Base-by-base conservation (phyloP, 2,888 invertebrate species). In the Linnaemya vulpina region DNA sequence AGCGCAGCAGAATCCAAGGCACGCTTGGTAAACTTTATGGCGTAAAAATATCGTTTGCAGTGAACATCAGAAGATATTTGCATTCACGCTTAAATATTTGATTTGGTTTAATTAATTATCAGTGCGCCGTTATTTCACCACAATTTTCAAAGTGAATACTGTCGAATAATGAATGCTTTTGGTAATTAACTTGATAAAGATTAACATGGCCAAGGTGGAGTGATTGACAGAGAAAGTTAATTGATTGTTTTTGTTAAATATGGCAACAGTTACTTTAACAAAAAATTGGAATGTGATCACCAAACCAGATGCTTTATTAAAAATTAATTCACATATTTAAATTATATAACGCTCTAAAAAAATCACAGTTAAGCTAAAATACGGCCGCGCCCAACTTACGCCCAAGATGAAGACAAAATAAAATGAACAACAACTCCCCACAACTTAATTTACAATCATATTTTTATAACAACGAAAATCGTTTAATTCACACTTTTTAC, bases 211-310 rank as follows among this genome's bases (percentile, higher is more conserved):
- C 3, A 55, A 20, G 53, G 43, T 51, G 51, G 0, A 53, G 1
- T 55, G 40, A 53, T n/a, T n/a, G 20, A 11, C 2, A 63, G 70
- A 53, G 78, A 78, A 70, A 78, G 70, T 78, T 43, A 46, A 55
- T 67, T 76, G 55, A 67, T 67, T 43, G 35, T 51, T 53, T n/a
- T 43, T 53, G 35, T 58, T n/a, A 15, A 46, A 55, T 40, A 20
- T 65, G 43, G 20, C 13, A 65, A 4, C 15, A 1, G 40, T 10
- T 60, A 30, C 30, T 46, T 46, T 1, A 46, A 46, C 5, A 15
- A 2, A 0, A 55, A 15, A 53, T 63, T 43, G 11, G 15, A 17
- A 20, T 62, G 9, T 40, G 17, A 62, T 20, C 20, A 13, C 8
- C 4, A 62, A 62, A 1, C 9, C 13, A 11, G 11, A 46, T 46